phyloP scores from a whole-genome alignment of 2,888 invertebrate species.

The Cryptus armator region DNA sequence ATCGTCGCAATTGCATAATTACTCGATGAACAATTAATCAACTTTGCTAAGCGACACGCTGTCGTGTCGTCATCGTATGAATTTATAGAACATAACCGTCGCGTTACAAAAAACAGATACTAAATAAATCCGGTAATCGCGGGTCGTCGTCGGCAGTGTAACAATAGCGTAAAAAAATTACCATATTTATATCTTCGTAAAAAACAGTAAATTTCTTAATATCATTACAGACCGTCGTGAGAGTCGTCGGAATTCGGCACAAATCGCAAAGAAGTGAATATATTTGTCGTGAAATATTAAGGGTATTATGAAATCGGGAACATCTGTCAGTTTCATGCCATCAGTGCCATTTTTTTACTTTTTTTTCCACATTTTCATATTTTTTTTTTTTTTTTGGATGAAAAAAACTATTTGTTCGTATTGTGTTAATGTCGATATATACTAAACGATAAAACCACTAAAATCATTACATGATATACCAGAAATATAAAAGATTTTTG shows the following conservation, averaged over 20 bases:
- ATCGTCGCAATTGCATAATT: neutral
- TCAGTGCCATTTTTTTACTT: neutral
- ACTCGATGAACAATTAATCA: neutral
- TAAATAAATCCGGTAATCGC: neutral
- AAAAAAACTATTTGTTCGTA: no score
- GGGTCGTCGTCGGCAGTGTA: neutral
- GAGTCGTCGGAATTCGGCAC: neutral
- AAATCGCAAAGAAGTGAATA: neutral
- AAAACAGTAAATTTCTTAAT: neutral
- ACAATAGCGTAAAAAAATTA: neutral
- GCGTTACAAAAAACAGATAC: neutral
- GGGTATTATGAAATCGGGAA: neutral
- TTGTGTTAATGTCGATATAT: no score
- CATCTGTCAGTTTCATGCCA: neutral
- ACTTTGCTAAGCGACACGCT: neutral
- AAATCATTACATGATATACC: no score
- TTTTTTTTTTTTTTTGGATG: no score
- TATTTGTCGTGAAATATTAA: neutral
- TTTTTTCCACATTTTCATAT: neutral
- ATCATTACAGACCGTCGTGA: neutral
- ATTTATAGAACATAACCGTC: neutral
- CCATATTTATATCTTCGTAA: neutral
- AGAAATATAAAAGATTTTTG: no score
- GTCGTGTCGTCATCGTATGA: neutral
- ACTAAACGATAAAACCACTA: no score